Evolutionary conservation across 2,888 invertebrate species (phyloP).

Genomic region (Incurvaria masculella): DNA sequence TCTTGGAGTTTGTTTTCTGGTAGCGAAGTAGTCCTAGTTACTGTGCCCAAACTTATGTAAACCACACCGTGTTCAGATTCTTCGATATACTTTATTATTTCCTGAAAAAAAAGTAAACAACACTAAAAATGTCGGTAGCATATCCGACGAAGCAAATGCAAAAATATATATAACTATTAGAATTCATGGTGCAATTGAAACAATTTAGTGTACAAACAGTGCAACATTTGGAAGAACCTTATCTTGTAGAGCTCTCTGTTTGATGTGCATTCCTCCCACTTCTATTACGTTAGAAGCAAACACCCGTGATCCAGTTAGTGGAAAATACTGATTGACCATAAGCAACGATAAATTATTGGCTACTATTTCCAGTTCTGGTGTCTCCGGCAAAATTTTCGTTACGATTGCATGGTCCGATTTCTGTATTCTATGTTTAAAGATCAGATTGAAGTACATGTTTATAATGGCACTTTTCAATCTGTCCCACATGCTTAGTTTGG

Average conservation of each 20-base stretch:
- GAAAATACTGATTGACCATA: slow-evolving; percentile 53
- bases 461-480: slow-evolving; percentile 37
- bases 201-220: too few species aligned
- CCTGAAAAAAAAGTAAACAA: too few species aligned
- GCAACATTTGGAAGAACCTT: too few species aligned
- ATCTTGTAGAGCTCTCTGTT: slow-evolving; percentile 5
- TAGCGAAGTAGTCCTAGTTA: slow-evolving; percentile 60
- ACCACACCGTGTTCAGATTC: slow-evolving; percentile 61
- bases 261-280: slow-evolving; percentile 50
- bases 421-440: slow-evolving; percentile 21
- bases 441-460: slow-evolving; percentile 21
- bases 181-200: too few species aligned
- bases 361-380: slow-evolving; percentile 22
- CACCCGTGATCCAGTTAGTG: slow-evolving; percentile 45
- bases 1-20: slow-evolving; percentile 51
- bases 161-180: too few species aligned
- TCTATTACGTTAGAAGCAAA: slow-evolving; percentile 46
- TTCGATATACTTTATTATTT: slow-evolving; percentile 58
- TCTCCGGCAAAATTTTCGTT: slow-evolving; percentile 20
- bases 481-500: slow-evolving; percentile 36
- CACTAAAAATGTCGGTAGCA: too few species aligned
- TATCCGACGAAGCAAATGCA: too few species aligned
- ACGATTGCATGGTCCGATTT: slow-evolving; percentile 22
- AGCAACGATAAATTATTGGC: slow-evolving; percentile 28
- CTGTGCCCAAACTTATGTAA: slow-evolving; percentile 69